Evolutionary conservation across 2,888 invertebrate species (phyloP), one percentile per base, ranked within the genome.

Genomic region (Epistrophe grossulariae): DNA sequence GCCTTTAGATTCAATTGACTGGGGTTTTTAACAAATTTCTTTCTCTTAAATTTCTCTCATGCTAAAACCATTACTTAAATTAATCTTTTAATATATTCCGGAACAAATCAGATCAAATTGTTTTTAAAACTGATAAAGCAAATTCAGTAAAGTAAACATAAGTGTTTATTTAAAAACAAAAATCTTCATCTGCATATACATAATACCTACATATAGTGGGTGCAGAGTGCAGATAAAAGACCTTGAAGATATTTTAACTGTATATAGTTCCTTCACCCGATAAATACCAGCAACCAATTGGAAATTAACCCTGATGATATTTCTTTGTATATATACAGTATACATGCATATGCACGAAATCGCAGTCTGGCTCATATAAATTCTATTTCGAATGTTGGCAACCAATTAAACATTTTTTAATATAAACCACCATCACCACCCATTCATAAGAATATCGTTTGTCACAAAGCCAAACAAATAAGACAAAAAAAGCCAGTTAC

Each of bases 391-490:
- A 84, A 74, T 70, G 57, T 48, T 74, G 84, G 55, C 45, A 79
- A 62, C 79, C 84, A 76, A 80, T 80, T 80, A 84, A 84, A 62
- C 48, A 79, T 84, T 71, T 79, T 74, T n/a, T 40, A 68, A 57
- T 59, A 77, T 24, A 59, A 52, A 60, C 70, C 71, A 62, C 70
- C 74, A 70, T 24, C 72, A 66, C 84, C 81, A 77, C 80, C 84
- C 84, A 85, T 85, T 85, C 84, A 85, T 73, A 85, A 85, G 84
- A 81, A 78, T 73, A 78, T 81, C 81, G 77, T 85, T 81, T 81
- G 84, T 72, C 84, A 81, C 71, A 83, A 35, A 24, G n/a, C 68
- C 24, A 52, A 15, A 17, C 43, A 15, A 55, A 52, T 4, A 70
- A 70, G 24, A 52, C 40, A 59, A 55, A 66, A 72, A 66, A 71